Percentiles rank a stretch among this genome's conserved stretches.
Conservation (phyloP, 2,113 vertebrate genomes). For the Gila orcuttii region DNA sequence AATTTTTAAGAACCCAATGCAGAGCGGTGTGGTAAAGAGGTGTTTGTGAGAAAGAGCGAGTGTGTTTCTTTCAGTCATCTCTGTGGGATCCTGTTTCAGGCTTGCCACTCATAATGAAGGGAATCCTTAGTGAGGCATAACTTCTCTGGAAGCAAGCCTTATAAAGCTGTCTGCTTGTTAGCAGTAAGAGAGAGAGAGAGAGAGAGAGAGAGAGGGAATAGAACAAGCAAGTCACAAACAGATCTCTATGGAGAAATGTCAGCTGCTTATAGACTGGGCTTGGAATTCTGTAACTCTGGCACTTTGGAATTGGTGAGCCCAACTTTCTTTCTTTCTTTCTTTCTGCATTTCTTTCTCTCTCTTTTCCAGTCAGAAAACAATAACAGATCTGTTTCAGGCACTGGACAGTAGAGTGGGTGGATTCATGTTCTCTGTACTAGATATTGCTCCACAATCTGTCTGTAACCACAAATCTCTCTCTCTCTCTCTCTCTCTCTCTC, state of each 20-base stretch:
- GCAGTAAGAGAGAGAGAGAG: slow-evolving; percentile 21
- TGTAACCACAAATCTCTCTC: slow-evolving; percentile 17
- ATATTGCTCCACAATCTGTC: slow-evolving; percentile 54
- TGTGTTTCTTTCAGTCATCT: slow-evolving; percentile 16
- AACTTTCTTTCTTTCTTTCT: slow-evolving; percentile 56
- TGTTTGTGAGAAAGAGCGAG: neutral
- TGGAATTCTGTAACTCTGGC: slow-evolving; percentile 82
- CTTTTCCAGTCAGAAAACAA: slow-evolving; percentile 76
- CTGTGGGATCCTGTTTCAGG: slow-evolving; percentile 43
- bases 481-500: neutral
- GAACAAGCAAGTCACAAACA: slow-evolving; percentile 21
- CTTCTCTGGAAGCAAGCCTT: slow-evolving; percentile 50
- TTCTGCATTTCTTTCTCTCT: slow-evolving; percentile 14
- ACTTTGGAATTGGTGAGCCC: slow-evolving; percentile 58
- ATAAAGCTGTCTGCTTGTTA: slow-evolving; percentile 41
- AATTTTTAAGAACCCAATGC: neutral
- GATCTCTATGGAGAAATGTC: slow-evolving; percentile 57
- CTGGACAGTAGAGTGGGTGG: slow-evolving; percentile 70
- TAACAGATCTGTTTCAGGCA: slow-evolving; percentile 83
- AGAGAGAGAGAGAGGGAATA: slow-evolving; percentile 3
- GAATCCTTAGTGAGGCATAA: slow-evolving; percentile 54
- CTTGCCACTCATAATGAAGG: slow-evolving; percentile 39
- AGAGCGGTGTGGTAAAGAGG: neutral
- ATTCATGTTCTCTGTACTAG: slow-evolving; percentile 67
- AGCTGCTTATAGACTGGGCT: slow-evolving; percentile 72